Base-by-base conservation (phyloP, 2,888 invertebrate species). In the Coremacera marginata region DNA sequence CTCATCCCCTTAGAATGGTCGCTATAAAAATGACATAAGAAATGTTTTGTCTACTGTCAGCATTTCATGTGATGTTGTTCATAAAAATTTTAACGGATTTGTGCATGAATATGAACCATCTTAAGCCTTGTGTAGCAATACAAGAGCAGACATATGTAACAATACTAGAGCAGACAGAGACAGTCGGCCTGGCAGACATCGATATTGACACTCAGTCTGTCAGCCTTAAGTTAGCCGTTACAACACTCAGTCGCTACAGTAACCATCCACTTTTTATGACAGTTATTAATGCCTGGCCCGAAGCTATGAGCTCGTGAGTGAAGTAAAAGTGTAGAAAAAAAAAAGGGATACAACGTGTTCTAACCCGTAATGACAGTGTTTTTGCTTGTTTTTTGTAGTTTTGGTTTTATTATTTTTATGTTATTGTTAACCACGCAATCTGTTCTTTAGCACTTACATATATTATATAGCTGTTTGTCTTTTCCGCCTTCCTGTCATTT, bases 71-170 rank as follows among this genome's bases (percentile, higher is more conserved):
- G n/a, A 5, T 55, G 55, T 19, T 55, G n/a, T 7, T 55, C 55
- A 55, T 55, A 55, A 55, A 55, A 55, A 19, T 55, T 19, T 55
- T 55, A 55, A 55, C 55, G 55, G 55, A 55, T n/a, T 55, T 55
- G n/a, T 5, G 19, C 55, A 19, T 8, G 55, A 5, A 19, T 2
- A 19, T 55, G 19, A n/a, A 44, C 2, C 22, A 9, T 55, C 55
- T n/a, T 55, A 16, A 5, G 55, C 22, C 19, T 9, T 19, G 8
- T 55, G 19, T 55, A 55, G 55, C 55, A 55, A 52, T 16, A 7
- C n/a, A 52, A 16, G 52, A 19, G 8, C 52, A 52, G 16, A 16
- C 52, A 52, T n/a, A 51, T 51, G 55, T 9, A 0, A 19, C 19
- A 19, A 1, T 3, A 2, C 19, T 19, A 55, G 55, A 55, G 19